Evolutionary conservation across 2,797 vertebrate genomes (phyloP).

Genomic region (Smutsia gigantea): DNA sequence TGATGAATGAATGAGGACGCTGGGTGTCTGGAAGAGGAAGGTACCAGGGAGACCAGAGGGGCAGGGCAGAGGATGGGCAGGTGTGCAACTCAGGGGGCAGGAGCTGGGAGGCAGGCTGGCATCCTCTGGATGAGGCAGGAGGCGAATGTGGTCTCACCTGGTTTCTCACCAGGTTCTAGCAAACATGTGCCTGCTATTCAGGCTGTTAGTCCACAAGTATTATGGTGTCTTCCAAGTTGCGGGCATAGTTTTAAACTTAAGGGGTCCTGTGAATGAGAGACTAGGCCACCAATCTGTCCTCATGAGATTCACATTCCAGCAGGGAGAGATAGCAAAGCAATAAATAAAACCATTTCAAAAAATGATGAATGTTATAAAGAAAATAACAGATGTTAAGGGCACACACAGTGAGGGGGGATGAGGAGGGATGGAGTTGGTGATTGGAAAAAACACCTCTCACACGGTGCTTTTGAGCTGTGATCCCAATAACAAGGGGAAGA

Average conservation of each 20-base stretch:
- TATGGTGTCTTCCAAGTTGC: background rate
- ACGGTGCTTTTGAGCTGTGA: background rate
- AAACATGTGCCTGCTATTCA: rapidly evolving
- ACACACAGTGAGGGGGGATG: background rate
- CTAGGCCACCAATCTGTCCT: background rate
- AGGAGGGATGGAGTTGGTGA: background rate
- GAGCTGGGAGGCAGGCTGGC: background rate
- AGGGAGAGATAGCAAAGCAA: background rate
- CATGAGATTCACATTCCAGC: background rate
- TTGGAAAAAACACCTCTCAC: background rate
- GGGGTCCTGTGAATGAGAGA: background rate
- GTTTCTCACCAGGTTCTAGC: background rate
- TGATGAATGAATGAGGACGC: background rate
- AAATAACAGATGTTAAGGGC: background rate
- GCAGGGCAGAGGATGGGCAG: background rate
- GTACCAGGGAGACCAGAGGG: background rate
- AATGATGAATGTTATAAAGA: background rate
- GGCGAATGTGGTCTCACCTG: background rate
- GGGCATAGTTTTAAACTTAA: background rate
- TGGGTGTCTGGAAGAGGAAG: background rate
- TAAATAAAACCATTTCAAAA: background rate
- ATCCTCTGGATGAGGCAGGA: background rate
- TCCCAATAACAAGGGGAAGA: background rate
- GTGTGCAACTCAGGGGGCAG: rapidly evolving
- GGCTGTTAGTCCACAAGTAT: background rate